Conservation (phyloP, 2,797 vertebrate species). For the Amazonetta brasiliensis region DNA sequence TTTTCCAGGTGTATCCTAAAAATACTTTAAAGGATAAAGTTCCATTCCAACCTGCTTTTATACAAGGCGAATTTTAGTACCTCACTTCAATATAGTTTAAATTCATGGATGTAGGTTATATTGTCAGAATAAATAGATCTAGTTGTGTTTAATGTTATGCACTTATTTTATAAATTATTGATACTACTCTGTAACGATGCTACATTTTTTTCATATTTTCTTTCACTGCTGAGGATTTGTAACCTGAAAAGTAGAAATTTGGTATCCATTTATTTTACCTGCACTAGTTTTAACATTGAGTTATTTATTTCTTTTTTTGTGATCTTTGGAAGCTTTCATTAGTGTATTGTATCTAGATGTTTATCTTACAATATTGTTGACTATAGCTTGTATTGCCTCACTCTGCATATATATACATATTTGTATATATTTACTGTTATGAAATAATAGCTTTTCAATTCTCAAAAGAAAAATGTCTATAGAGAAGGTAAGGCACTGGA, state of each 20-base stretch:
- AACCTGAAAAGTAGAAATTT: background rate
- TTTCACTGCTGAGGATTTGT: background rate
- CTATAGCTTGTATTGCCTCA: background rate
- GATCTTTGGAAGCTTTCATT: background rate
- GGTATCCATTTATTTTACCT: background rate
- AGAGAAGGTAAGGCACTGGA: background rate
- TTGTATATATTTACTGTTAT: background rate
- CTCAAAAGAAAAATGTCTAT: background rate
- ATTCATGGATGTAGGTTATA: background rate
- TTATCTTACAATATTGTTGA: background rate
- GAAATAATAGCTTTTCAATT: background rate
- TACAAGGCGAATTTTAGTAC: background rate
- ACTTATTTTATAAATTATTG: background rate
- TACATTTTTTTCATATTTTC: background rate
- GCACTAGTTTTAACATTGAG: background rate
- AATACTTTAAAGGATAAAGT: background rate
- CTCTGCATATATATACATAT: accelerated
- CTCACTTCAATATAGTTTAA: background rate
- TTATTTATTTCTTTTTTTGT: background rate
- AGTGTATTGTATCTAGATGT: background rate
- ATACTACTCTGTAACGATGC: background rate
- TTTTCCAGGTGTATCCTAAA: background rate
- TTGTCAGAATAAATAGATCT: background rate
- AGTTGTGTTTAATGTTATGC: background rate
- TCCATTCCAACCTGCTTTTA: background rate